phyloP scores from a whole-genome alignment of 2,888 invertebrate genomes.

The Drosophila koepferae region DNA sequence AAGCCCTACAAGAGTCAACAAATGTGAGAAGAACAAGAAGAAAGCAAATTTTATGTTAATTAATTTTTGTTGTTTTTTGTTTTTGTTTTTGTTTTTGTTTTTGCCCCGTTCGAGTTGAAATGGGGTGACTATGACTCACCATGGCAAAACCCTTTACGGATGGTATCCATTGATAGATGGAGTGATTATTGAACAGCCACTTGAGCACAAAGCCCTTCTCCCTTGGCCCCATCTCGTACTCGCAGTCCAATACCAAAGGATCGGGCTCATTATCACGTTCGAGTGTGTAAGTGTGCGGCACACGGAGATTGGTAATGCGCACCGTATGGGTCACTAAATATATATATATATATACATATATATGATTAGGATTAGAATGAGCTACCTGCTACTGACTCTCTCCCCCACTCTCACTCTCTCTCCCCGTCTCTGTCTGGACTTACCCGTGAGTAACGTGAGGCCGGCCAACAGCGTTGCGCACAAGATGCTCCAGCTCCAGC shows the following conservation, averaged over 20 bases:
- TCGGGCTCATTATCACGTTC: conserved; percentile 83
- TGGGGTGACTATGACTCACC: conserved; percentile 72
- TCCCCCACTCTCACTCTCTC: background rate
- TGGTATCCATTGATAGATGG: conserved; percentile 85
- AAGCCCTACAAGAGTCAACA: conserved; percentile 75
- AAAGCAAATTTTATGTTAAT: conserved; percentile 72
- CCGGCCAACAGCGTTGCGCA: conserved; percentile 79
- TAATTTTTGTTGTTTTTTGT: conserved; percentile 49
- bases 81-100: background rate
- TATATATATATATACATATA: background rate
- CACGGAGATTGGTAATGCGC: conserved; percentile 84
- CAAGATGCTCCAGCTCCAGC: conserved; percentile 78
- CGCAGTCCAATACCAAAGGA: conserved; percentile 84
- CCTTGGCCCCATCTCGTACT: conserved; percentile 83
- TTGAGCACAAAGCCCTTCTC: conserved; percentile 85
- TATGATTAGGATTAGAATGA: background rate
- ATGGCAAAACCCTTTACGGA: conserved; percentile 84
- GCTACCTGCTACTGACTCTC: background rate
- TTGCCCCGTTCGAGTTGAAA: conserved; percentile 8
- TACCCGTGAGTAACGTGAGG: conserved; percentile 81
- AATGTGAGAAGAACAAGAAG: conserved; percentile 39
- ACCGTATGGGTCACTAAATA: conserved; percentile 83
- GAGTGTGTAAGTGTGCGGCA: conserved; percentile 84
- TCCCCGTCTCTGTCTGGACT: background rate
- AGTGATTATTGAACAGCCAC: conserved; percentile 85